A percentile compares a stretch with the other conserved stretches of the same genome.
These are phyloP conservation scores for Coelinius sp. DNA, from an alignment of 2,888 invertebrate genomes.

Conservation along the genomic window DNA sequence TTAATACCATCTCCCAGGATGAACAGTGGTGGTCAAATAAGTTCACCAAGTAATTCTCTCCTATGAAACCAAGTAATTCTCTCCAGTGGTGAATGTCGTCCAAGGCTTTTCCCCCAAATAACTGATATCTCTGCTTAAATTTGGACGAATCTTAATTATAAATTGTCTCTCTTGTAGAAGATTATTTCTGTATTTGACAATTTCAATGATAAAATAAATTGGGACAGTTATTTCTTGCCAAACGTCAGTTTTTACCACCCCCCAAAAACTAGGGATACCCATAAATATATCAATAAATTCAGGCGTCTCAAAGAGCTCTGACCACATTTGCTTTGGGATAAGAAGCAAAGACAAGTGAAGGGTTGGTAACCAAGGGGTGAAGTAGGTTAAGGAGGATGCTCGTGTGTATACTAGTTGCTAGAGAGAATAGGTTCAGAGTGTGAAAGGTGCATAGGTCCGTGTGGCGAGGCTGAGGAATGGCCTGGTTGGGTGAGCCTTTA, in stretches of 20 bases:
- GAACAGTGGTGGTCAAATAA: slow-evolving; percentile 70
- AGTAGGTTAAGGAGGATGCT: slow-evolving; percentile 33
- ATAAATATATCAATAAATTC: slow-evolving; percentile 69
- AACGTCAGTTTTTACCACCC: not conserved
- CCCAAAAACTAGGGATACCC: slow-evolving; percentile 28
- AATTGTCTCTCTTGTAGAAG: not conserved
- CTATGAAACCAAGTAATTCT: slow-evolving; percentile 58
- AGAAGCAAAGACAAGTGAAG: slow-evolving; percentile 67
- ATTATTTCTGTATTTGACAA: not conserved
- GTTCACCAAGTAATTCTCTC: slow-evolving; percentile 62
- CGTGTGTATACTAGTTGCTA: slow-evolving; percentile 28
- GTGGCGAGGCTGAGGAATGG: slow-evolving; percentile 68
- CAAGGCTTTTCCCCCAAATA: not conserved
- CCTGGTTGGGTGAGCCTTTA: slow-evolving; percentile 69
- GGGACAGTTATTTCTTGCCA: not conserved
- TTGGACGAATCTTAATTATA: not conserved
- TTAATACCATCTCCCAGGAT: slow-evolving; percentile 68
- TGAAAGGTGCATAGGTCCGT: slow-evolving; percentile 56
- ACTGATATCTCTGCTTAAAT: not conserved
- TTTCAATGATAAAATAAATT: not conserved
- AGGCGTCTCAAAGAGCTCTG: slow-evolving; percentile 53
- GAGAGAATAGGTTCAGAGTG: slow-evolving; percentile 41
- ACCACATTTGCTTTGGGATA: slow-evolving; percentile 67
- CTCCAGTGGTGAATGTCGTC: not conserved
- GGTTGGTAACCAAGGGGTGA: slow-evolving; percentile 33